Conservation (phyloP, 1,140 invertebrate genomes). For the Ceratina australensis region DNA sequence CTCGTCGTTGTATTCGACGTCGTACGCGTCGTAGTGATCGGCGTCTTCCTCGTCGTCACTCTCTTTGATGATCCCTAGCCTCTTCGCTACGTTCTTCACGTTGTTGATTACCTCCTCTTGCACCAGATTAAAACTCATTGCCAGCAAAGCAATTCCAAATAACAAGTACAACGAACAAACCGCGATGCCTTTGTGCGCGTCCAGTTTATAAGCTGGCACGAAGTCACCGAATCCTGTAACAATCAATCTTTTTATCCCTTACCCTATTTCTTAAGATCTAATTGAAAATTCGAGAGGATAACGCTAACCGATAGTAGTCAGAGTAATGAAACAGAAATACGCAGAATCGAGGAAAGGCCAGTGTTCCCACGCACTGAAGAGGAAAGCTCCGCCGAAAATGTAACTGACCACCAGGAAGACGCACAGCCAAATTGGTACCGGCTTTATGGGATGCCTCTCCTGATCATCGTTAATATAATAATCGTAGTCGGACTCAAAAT, state of each 20-base stretch:
- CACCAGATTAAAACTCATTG: slow-evolving; percentile 99
- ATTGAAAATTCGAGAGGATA: too few relatives aligned
- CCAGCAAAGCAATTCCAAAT: slow-evolving; percentile 97
- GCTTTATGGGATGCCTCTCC: slow-evolving; percentile 80
- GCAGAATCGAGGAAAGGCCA: slow-evolving; percentile 95
- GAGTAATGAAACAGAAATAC: slow-evolving; percentile 97
- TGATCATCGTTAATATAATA: slow-evolving; percentile 75
- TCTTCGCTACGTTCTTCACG: slow-evolving; percentile 90
- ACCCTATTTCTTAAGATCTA: not conserved
- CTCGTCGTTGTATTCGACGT: slow-evolving; percentile 69
- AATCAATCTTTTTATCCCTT: not conserved
- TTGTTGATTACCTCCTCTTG: slow-evolving; percentile 94
- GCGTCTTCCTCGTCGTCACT: slow-evolving; percentile 84
- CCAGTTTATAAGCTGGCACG: slow-evolving; percentile 91
- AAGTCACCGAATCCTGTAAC: slow-evolving; percentile 92
- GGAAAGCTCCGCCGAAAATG: slow-evolving; percentile 91
- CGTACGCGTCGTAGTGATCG: slow-evolving; percentile 73
- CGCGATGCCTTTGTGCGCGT: slow-evolving; percentile 90
- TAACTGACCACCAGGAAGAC: slow-evolving; percentile 93
- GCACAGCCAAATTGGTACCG: slow-evolving; percentile 95
- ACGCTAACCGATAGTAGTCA: slow-evolving; percentile 90
- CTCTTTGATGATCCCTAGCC: slow-evolving; percentile 91
- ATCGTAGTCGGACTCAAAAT: slow-evolving; percentile 80
- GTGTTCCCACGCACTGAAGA: slow-evolving; percentile 92
- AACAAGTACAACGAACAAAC: slow-evolving; percentile 95